Conservation (phyloP, 1,140 invertebrate species). For the Cotesia chilonis region DNA sequence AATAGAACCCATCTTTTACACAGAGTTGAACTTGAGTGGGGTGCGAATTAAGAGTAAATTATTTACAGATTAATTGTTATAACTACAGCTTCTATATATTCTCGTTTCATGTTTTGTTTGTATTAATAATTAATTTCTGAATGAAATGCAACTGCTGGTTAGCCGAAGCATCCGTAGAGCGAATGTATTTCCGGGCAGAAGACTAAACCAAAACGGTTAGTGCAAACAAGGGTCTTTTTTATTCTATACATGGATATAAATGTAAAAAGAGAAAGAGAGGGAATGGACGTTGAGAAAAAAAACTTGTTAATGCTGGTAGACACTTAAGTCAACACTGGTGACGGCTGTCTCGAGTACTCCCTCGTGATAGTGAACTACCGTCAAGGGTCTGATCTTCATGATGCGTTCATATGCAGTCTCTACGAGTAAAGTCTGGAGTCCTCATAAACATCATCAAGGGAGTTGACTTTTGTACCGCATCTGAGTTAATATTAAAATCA, state of each 20-base stretch:
- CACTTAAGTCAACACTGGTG: constrained; percentile 34
- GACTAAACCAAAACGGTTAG: constrained; percentile 2
- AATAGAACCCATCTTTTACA: neutral
- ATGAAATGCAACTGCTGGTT: no score
- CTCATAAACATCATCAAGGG: no score
- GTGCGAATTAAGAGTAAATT: neutral
- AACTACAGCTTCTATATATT: no score
- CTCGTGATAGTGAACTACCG: constrained; percentile 19
- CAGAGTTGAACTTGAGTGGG: neutral
- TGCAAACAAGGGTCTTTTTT: constrained; percentile 13
- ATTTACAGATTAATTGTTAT: neutral
- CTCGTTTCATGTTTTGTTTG: no score
- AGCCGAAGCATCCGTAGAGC: no score
- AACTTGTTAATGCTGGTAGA: constrained; percentile 37
- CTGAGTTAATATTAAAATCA: no score
- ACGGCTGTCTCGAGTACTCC: constrained; percentile 34
- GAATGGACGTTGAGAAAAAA: constrained; percentile 17
- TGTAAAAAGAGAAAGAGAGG: neutral
- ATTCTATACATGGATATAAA: neutral
- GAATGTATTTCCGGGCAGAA: neutral
- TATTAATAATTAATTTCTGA: no score
- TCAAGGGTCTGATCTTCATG: constrained; percentile 19
- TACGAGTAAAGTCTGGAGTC: constrained; percentile 5
- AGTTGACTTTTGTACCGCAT: no score
- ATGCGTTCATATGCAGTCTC: constrained; percentile 31